Evolutionary conservation across 2,113 vertebrate genomes (phyloP).

Genomic region (Acrocephalus arundinaceus): DNA sequence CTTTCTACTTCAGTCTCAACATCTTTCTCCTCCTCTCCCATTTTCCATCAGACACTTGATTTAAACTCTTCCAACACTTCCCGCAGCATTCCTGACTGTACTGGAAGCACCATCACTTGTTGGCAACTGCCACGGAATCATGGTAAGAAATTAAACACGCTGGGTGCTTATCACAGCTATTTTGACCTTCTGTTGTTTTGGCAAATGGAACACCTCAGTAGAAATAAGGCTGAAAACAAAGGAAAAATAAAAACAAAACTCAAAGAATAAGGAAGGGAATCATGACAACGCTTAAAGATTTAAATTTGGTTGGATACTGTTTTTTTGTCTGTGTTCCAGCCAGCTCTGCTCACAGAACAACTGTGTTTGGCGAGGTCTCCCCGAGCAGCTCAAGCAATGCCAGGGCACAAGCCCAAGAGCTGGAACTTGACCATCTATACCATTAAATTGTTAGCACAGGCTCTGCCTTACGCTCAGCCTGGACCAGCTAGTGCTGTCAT

Average conservation of each 20-base stretch:
- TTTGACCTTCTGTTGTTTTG: background rate
- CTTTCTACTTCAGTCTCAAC: background rate
- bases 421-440: slow-evolving; percentile 66
- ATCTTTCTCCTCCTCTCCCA: background rate
- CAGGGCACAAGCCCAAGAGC: slow-evolving; percentile 46
- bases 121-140: background rate
- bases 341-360: slow-evolving; percentile 26
- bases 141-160: background rate
- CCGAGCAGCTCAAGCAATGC: background rate
- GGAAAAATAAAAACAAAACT: background rate
- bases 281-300: background rate
- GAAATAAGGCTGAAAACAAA: background rate
- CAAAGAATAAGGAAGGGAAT: background rate
- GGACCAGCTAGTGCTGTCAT: background rate
- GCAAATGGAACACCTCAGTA: background rate
- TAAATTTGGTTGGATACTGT: background rate
- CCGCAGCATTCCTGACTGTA: background rate
- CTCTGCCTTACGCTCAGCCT: background rate
- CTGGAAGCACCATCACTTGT: background rate
- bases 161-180: background rate
- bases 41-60: background rate
- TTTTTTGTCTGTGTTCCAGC: background rate
- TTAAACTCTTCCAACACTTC: background rate
- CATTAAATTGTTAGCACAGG: slow-evolving; percentile 59
- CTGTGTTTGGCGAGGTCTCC: slow-evolving; percentile 5